A percentile compares a stretch with the other conserved stretches of the same genome.
Conservation (phyloP, 64 coral and sea anemone genomes). For the Hydrozoanthus tunicans region DNA sequence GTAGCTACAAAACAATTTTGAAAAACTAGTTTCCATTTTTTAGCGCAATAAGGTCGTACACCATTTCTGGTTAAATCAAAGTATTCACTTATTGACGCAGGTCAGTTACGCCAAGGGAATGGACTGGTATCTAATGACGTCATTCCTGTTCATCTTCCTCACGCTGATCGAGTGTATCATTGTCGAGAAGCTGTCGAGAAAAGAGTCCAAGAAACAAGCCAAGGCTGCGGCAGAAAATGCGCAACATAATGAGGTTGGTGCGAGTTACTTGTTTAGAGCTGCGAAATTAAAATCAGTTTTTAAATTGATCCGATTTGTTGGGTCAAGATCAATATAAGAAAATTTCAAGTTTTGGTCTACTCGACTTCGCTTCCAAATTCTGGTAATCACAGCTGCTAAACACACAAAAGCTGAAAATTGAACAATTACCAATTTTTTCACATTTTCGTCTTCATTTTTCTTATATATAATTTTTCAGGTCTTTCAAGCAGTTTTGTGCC, state of each 20-base stretch:
- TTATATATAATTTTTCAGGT: no score
- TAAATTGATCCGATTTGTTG: not conserved
- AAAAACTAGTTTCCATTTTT: no score
- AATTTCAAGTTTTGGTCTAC: no score
- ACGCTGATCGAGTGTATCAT: conserved; percentile 84
- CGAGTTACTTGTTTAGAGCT: not conserved
- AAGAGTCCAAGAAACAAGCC: not conserved
- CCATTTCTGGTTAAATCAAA: not conserved
- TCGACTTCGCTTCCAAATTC: no score
- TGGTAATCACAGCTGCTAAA: no score
- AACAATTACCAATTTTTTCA: no score
- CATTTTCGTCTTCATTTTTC: no score
- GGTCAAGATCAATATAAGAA: no score
- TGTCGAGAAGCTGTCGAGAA: conserved; percentile 68
- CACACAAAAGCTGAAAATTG: no score
- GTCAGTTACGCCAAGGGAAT: conserved; percentile 92
- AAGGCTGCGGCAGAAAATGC: not conserved
- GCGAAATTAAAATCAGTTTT: not conserved
- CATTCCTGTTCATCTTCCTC: conserved; percentile 85
- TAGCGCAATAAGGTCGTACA: no score
- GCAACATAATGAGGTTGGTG: conserved; percentile 18
- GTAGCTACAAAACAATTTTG: no score
- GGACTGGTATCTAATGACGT: conserved; percentile 91
- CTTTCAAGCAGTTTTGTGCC: no score
- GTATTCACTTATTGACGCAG: conserved; percentile 1